Percentiles rank a stretch among this genome's conserved stretches.
Evolutionary conservation across 2,113 vertebrate genomes (phyloP).

Genomic region (Bufo gargarizans): DNA sequence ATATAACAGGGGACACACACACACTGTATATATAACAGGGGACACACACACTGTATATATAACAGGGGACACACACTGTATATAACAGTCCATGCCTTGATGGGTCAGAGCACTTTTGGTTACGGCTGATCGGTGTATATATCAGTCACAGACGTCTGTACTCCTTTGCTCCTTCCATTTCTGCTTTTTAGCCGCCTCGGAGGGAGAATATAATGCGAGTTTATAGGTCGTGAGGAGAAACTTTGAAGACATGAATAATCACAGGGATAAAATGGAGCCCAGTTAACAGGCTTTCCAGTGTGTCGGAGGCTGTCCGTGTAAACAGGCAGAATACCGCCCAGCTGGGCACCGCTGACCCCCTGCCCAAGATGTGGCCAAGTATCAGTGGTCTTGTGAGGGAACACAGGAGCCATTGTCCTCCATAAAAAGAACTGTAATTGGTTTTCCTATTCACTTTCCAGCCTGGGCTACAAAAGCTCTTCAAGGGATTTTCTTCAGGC

Average conservation of each 20-base stretch:
- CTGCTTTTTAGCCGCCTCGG: not conserved
- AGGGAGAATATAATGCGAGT: constrained; percentile 2
- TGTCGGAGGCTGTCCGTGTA: constrained; percentile 10
- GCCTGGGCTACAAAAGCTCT: not conserved
- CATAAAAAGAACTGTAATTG: constrained; percentile 15
- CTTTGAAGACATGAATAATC: constrained; percentile 28
- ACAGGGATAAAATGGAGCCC: not conserved
- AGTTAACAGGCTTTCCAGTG: constrained; percentile 33
- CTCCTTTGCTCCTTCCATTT: not conserved
- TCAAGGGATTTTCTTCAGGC: not conserved
- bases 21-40: not conserved
- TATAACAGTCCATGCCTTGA: not conserved
- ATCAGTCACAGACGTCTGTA: not conserved
- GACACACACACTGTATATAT: not conserved
- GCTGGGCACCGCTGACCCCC: constrained; percentile 32
- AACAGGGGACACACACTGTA: not conserved
- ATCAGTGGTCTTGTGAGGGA: constrained; percentile 9
- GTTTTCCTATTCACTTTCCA: constrained; percentile 39
- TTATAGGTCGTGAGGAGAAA: not conserved
- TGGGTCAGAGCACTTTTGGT: too few species aligned
- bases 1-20: not conserved
- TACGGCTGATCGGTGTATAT: not conserved
- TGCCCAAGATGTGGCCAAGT: constrained; percentile 14
- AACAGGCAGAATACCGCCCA: constrained; percentile 28
- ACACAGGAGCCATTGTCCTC: constrained; percentile 37